Conservation (phyloP, 2,888 invertebrate genomes). For the Pachycephus smyrnensis region DNA sequence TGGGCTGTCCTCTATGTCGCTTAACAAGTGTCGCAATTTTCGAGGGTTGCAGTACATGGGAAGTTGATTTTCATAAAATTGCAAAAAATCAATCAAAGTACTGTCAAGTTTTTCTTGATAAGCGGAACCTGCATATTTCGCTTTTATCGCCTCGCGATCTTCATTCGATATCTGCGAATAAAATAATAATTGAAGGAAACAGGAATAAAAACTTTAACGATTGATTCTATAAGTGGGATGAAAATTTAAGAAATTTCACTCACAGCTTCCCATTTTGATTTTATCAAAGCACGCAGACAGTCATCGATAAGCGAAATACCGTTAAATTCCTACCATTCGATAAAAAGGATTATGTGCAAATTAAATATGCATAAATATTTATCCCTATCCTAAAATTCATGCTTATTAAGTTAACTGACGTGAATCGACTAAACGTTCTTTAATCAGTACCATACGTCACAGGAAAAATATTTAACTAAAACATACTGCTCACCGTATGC, state of each 20-base stretch:
- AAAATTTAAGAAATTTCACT: constrained; percentile 19
- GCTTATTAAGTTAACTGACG: background rate
- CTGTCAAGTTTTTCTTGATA: constrained; percentile 45
- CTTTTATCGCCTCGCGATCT: constrained; percentile 35
- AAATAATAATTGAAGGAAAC: background rate
- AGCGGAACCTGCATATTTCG: constrained; percentile 38
- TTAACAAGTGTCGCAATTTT: constrained; percentile 33
- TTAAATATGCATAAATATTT: background rate
- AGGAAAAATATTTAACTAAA: background rate
- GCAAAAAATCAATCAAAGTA: constrained; percentile 43
- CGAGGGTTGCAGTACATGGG: constrained; percentile 47
- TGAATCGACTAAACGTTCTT: background rate
- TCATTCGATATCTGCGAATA: constrained; percentile 38
- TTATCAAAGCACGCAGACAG: constrained; percentile 28
- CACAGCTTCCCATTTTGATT: constrained; percentile 42
- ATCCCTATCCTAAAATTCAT: background rate
- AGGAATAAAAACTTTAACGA: background rate
- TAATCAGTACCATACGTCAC: background rate
- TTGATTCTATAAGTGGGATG: background rate
- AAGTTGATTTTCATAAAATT: constrained; percentile 41
- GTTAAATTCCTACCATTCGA: constrained; percentile 23
- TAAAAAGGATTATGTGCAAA: constrained; percentile 10
- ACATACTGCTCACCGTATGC: constrained; percentile 31
- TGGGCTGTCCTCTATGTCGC: constrained; percentile 32
- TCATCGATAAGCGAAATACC: constrained; percentile 38